Evolutionary conservation across 2,797 vertebrate genomes (phyloP).

Genomic region (Melopsittacus undulatus): DNA sequence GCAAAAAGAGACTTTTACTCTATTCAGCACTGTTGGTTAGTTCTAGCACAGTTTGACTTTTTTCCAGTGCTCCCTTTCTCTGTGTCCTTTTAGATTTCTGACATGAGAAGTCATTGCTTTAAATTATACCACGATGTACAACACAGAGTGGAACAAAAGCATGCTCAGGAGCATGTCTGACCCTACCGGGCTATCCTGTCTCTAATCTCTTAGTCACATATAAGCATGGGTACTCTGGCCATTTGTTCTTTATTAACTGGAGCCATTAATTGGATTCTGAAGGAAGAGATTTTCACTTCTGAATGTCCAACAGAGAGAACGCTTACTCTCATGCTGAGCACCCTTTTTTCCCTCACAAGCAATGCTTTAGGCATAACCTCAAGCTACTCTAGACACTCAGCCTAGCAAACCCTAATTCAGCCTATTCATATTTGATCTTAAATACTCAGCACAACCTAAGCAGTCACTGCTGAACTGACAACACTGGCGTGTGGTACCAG

Average conservation of each 20-base stretch:
- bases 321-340: conserved; percentile 10
- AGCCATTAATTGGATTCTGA: conserved; percentile 22
- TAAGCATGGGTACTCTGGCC: background rate
- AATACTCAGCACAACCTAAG: background rate
- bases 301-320: background rate
- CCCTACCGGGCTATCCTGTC: background rate
- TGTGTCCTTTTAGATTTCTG: background rate
- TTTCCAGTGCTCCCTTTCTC: background rate
- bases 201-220: background rate
- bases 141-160: background rate
- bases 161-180: background rate
- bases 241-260: conserved; percentile 30
- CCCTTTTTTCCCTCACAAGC: background rate
- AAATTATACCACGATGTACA: background rate
- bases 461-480: background rate
- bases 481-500: rapidly evolving
- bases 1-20: background rate
- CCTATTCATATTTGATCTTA: background rate
- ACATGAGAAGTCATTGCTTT: background rate
- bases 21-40: background rate
- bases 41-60: background rate
- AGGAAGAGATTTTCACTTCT: background rate
- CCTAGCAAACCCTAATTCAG: background rate
- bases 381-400: background rate
- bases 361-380: background rate